Conservation (phyloP, 2,888 invertebrate genomes). For the Agrilus mali region DNA sequence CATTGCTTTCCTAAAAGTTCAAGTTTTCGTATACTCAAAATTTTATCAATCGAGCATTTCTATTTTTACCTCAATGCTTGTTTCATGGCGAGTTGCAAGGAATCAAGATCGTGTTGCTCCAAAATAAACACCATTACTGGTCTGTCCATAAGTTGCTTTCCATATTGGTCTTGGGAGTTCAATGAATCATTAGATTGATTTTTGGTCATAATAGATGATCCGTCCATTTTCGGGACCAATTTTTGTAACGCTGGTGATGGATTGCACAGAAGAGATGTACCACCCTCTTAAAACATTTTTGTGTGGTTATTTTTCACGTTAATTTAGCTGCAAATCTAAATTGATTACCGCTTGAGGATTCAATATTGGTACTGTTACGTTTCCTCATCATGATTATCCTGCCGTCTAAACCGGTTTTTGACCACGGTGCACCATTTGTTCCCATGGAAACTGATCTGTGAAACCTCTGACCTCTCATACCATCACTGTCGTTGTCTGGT, state of each 20-base stretch:
- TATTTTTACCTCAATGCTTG: conserved; percentile 61
- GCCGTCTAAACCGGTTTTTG: conserved; percentile 43
- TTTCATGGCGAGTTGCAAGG: conserved; percentile 75
- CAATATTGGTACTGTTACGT: conserved; percentile 59
- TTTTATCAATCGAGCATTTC: not conserved
- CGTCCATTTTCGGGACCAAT: conserved; percentile 55
- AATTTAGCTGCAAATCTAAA: not conserved
- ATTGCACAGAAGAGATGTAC: conserved; percentile 72
- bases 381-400: conserved; percentile 49
- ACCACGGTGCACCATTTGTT: conserved; percentile 48
- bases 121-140: conserved; percentile 83
- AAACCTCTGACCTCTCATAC: conserved; percentile 47
- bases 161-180: conserved; percentile 31
- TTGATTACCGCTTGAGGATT: conserved; percentile 37
- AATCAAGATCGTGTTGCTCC: conserved; percentile 73
- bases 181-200: conserved; percentile 24
- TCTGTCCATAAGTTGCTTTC: conserved; percentile 52
- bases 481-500: conserved; percentile 40
- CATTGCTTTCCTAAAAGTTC: conserved; percentile 46
- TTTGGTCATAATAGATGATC: conserved; percentile 37
- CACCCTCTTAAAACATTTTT: conserved; percentile 43
- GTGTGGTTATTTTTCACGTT: not conserved
- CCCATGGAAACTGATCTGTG: conserved; percentile 86
- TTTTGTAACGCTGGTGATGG: conserved; percentile 80
- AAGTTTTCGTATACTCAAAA: not conserved